Base-by-base conservation (phyloP, 2,888 invertebrate genomes). In the Nomada hirtipes region DNA sequence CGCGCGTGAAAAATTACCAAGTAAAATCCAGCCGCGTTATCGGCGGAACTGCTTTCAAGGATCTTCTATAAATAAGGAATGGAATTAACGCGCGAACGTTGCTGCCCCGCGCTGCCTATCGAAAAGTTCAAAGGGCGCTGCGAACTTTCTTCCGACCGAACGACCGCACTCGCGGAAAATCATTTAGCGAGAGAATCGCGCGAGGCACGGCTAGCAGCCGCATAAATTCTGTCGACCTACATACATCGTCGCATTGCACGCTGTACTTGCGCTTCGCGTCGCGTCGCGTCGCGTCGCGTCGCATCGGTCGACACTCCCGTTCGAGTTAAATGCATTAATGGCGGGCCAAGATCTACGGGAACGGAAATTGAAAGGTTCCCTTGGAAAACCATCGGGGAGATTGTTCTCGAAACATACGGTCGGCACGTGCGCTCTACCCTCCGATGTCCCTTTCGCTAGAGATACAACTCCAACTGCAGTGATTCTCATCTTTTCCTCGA, bases 371-470 rank as follows among this genome's bases (percentile, higher is more conserved):
- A 83, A 88, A 84, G 82, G 85, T 72, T 77, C 81, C 72, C 73
- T 79, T 84, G 61, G 61, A 47, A 76, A 76, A 78, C 60, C 72
- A 69, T 72, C 63, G 67, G 50, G 76, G 68, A 65, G 68, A 59
- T 74, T 79, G 80, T 85, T 75, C 86, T 84, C 59, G 84, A 86
- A 89, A 89, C 91, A 91, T 91, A 84, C 89, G 91, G 90, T 88
- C 85, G 90, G 89, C 91, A 91, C 91, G 91, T 91, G 91, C 90
- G 85, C 79, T 76, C 82, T 84, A 87, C 88, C 84, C 87, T 82
- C 61, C 75, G 67, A 71, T 74, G 79, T 84, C 77, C 74, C 77
- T 73, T 82, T 86, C 47, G 60, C 78, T 60, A 67, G 77, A 47
- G 11, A 76, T 76, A 76, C 61, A 64, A 77, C 76, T 61, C 73